Base-by-base conservation (phyloP, 2,888 invertebrate genomes). In the Eupithecia insigniata region DNA sequence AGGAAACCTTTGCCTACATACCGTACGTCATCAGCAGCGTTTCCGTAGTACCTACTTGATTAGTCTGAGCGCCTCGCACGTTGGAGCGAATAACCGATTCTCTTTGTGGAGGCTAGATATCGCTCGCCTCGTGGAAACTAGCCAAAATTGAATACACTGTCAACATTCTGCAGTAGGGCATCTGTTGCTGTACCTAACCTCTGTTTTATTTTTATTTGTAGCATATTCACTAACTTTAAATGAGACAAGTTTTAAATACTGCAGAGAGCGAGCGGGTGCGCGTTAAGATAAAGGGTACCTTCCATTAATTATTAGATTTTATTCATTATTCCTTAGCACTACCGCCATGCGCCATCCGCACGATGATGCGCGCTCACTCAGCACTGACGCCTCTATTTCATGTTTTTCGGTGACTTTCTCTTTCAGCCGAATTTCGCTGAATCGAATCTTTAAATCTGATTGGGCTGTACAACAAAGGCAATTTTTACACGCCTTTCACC, bases 131-230 rank as follows among this genome's bases (percentile, higher is more conserved):
- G 68, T 60, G 46, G 72, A 69, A 60, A 51, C 72, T 30, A 60
- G 66, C 69, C 72, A 72, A 72, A 51, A 69, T 69, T 22, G 10
- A 51, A n/a, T 8, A 22, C 66, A 72, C 60, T 68, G 71, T 46
- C 22, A 18, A 65, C n/a, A 18, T n/a, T 34, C 5, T 26, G 60
- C 68, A 72, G 71, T 46, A 68, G 60, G 51, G 6, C 67, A 68
- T 26, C 66, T 66, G 55, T 51, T 51, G 32, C 34, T 14, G 46
- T 2, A n/a, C n/a, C n/a, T n/a, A 32, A 30, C 8, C 8, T 51
- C 46, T 10, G 22, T 0, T 18, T 30, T 60, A 51, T 51, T 51
- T 26, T 26, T 55, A 26, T 55, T 2, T 14, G 55, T n/a, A 55
- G 55, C 12, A 1, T 5, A n/a, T 55, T 55, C 5, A 26, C n/a